Evolutionary conservation across 2,797 vertebrate species (phyloP), one percentile per base, ranked within the genome.

Genomic region (Anguilla marmorata): DNA sequence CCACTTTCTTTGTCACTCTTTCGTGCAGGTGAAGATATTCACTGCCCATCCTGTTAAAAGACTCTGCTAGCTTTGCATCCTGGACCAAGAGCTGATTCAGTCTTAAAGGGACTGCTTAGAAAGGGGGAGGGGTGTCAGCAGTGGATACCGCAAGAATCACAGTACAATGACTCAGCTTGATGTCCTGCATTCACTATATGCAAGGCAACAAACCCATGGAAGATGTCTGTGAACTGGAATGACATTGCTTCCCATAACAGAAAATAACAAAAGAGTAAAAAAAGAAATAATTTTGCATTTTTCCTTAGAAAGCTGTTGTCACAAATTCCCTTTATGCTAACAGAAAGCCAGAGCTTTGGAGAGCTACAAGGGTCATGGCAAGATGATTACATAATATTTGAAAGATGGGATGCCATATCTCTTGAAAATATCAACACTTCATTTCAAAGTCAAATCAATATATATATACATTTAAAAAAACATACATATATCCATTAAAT

Each of bases 301-400:
- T 76, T 76, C 33, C 33, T 48, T 69, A 50, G 56, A 45, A n/a
- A 54, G 33, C 30, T 37, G 16, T 76, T 33, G 79, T 50, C 19
- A 82, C 41, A 48, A n/a, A 48, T 14, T 82, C 54, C 33, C 76
- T 14, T 72, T 50, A 63, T 88, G 79, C 45, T 60, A 56, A 86
- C 45, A 86, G 60, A 88, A 88, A 58, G 85, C 74, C 86, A 86
- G 86, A 80, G 85, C 19, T 88, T 82, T 50, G 19, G 79, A 48
- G 79, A 50, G 52, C 84, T 60, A 58, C 58, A 56, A 54, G n/a
- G 63, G 85, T 79, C 60, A 79, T 63, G 11, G 50, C 30, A 27
- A 7, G 60, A 11, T 33, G 85, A 9, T 45, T 21, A 66, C 21
- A 12, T 24, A 14, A 30, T 16, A 5, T 14, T 24, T 63, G 56